A percentile compares a stretch with the other conserved stretches of the same genome.
Conservation (phyloP, 2,888 invertebrate species). For the Cyclophora albipunctata region DNA sequence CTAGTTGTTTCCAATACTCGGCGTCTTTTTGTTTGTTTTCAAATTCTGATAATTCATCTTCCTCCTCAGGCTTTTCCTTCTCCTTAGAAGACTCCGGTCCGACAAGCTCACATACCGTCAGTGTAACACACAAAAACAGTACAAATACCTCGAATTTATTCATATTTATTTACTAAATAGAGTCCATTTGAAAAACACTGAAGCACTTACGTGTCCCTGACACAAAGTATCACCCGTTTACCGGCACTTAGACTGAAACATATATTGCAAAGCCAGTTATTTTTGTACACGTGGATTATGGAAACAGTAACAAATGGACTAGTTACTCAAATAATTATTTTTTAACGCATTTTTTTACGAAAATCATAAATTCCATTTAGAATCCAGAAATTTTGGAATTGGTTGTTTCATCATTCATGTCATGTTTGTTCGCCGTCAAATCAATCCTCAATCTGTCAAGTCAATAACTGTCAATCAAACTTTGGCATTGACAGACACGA, state of each 20-base stretch:
- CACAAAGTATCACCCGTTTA: not conserved
- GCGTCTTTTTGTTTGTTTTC: constrained; percentile 31
- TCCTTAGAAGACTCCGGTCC: constrained; percentile 48
- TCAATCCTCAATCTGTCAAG: no score
- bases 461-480: no score
- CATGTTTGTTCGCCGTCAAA: no score
- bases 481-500: no score
- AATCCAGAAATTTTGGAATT: no score
- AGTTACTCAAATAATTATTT: no score
- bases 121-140: constrained; percentile 41
- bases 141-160: constrained; percentile 36
- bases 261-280: constrained; percentile 12
- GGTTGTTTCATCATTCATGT: no score
- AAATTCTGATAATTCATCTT: constrained; percentile 28
- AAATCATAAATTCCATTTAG: no score
- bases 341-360: no score
- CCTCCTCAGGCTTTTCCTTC: constrained; percentile 36
- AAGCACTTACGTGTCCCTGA: constrained; percentile 60
- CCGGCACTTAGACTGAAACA: not conserved
- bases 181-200: constrained; percentile 23
- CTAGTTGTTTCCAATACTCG: constrained; percentile 45
- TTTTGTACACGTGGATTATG: constrained; percentile 7
- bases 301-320: no score
- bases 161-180: constrained; percentile 41
- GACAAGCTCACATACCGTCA: constrained; percentile 47